Percentiles rank a stretch among this genome's conserved stretches.
phyloP scores from a whole-genome alignment of 2,113 vertebrate species.

The Mormoops blainvillei region DNA sequence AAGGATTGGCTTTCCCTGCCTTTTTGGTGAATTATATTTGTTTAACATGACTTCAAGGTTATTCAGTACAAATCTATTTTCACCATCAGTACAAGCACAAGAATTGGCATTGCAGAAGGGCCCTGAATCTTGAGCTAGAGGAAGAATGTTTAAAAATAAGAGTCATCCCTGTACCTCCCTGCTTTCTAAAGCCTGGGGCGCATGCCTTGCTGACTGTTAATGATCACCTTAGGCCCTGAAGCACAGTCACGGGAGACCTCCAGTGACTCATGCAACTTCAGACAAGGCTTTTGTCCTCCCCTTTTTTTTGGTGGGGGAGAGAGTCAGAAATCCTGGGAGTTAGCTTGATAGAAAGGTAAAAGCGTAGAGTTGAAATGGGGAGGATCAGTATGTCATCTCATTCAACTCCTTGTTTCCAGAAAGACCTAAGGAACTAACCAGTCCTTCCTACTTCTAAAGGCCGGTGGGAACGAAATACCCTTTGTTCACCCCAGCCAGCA shows the following conservation, averaged over 20 bases:
- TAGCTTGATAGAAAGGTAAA: constrained; percentile 42
- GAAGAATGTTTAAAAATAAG: constrained; percentile 8
- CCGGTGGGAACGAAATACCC: not conserved
- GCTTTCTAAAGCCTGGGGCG: not conserved
- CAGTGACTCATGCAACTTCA: constrained; percentile 34
- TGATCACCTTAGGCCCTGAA: constrained; percentile 52
- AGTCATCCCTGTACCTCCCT: not conserved
- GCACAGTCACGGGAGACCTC: not conserved
- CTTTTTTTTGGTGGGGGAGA: not conserved
- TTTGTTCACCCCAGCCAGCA: not conserved
- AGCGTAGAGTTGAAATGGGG: not conserved
- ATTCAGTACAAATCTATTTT: constrained; percentile 34
- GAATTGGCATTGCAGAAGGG: not conserved
- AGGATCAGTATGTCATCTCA: not conserved
- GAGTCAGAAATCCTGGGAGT: not conserved
- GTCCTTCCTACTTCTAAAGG: not conserved
- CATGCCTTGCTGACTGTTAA: constrained; percentile 40
- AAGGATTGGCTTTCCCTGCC: not conserved
- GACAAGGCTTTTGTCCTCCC: not conserved
- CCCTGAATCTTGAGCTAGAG: not conserved
- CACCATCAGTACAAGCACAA: not conserved
- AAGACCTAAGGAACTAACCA: constrained; percentile 28
- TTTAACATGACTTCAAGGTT: constrained; percentile 37
- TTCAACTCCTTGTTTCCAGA: constrained; percentile 32
- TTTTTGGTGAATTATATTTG: constrained; percentile 15